Conservation (phyloP, 2,113 vertebrate species). For the Caranx ignobilis region DNA sequence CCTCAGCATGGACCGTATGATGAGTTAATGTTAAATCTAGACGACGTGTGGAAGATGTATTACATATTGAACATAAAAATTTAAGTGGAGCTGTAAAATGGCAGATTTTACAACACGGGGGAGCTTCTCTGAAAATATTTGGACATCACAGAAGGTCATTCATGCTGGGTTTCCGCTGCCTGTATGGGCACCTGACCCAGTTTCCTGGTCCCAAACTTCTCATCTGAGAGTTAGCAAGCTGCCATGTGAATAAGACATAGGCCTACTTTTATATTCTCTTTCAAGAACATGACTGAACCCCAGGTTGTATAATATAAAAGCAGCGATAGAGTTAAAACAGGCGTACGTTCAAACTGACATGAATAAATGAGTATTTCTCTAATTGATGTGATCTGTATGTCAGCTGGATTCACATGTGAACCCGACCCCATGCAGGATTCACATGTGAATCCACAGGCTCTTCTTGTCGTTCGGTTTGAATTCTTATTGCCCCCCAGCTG, state of each 20-base stretch:
- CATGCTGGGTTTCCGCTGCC: not conserved
- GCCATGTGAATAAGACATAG: not conserved
- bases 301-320: not conserved
- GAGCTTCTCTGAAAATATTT: not conserved
- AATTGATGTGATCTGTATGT: not conserved
- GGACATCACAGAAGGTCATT: not conserved
- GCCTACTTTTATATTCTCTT: constrained; percentile 1
- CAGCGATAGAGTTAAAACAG: not conserved
- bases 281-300: not conserved
- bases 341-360: not conserved
- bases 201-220: not conserved
- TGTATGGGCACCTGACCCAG: not conserved
- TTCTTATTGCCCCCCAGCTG: constrained; percentile 45
- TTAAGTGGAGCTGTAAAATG: not conserved
- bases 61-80: constrained; percentile 13
- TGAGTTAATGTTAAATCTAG: not conserved
- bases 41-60: not conserved
- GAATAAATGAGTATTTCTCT: not conserved
- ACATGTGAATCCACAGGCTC: constrained; percentile 17
- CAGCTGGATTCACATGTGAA: not conserved
- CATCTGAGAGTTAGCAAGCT: not conserved
- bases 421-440: not conserved
- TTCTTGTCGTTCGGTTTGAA: constrained; percentile 41
- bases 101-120: not conserved
- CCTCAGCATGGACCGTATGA: constrained; percentile 1